phyloP scores from a whole-genome alignment of 2,888 invertebrate genomes.

The Epicampocera succincta region DNA sequence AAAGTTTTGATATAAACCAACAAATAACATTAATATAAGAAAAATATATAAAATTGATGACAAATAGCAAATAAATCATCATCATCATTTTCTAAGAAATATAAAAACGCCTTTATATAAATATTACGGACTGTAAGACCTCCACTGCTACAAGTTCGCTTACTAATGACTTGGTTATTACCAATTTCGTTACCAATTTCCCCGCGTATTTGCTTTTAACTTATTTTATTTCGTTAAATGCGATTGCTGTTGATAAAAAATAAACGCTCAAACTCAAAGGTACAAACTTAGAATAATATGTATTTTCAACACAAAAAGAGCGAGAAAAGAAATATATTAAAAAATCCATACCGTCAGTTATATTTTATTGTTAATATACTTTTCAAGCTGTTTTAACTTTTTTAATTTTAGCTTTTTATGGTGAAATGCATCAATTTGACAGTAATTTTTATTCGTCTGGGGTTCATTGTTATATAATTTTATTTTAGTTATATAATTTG shows the following conservation, averaged over 20 bases:
- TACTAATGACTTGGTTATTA: constrained; percentile 70
- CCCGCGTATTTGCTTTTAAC: constrained; percentile 71
- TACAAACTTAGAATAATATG: constrained; percentile 45
- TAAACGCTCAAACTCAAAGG: constrained; percentile 42
- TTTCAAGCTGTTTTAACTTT: constrained; percentile 42
- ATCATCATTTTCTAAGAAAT: too few species aligned
- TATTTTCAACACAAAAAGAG: not conserved
- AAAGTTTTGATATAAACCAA: too few species aligned
- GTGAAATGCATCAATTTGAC: constrained; percentile 61
- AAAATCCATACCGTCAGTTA: constrained; percentile 48
- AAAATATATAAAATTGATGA: too few species aligned
- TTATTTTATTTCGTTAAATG: constrained; percentile 75
- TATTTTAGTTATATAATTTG: not conserved
- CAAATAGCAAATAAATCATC: too few species aligned
- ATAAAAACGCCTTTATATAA: not conserved
- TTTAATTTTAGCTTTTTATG: constrained; percentile 46
- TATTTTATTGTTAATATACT: constrained; percentile 54
- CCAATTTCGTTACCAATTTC: constrained; percentile 67
- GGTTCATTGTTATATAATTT: constrained; percentile 46
- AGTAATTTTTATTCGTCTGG: constrained; percentile 60
- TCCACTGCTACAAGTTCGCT: constrained; percentile 19
- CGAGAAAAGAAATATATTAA: too few species aligned
- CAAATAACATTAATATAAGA: too few species aligned
- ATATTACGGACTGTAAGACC: constrained; percentile 18
- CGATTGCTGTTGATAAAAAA: constrained; percentile 78